Conservation (phyloP, 2,888 invertebrate species). For the Pollenia angustigena region DNA sequence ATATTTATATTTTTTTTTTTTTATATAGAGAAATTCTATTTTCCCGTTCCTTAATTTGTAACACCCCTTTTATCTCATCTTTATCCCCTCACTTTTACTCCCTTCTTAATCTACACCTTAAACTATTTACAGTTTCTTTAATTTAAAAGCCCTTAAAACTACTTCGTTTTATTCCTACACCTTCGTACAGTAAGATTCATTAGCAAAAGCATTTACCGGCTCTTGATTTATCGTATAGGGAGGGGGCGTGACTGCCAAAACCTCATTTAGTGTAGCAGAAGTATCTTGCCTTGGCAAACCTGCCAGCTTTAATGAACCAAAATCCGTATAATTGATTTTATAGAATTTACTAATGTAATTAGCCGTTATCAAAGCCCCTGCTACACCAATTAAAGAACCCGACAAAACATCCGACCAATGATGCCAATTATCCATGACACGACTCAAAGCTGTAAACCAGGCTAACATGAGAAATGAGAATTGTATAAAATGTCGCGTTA, state of each 20-base stretch:
- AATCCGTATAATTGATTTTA: constrained; percentile 30
- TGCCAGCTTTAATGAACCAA: constrained; percentile 40
- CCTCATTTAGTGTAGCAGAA: constrained; percentile 78
- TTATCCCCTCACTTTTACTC: not conserved
- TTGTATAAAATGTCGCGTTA: constrained; percentile 93
- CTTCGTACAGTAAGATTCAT: constrained; percentile 80
- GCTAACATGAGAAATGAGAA: constrained; percentile 79
- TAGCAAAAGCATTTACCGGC: constrained; percentile 53
- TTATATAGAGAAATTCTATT: not conserved
- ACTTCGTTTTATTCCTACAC: constrained; percentile 69
- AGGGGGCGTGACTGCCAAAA: constrained; percentile 77
- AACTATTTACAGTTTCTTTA: constrained; percentile 14
- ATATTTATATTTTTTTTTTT: not conserved
- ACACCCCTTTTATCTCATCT: not conserved
- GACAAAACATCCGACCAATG: constrained; percentile 81
- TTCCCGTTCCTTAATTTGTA: not conserved
- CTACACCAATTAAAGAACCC: constrained; percentile 77
- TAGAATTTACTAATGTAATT: constrained; percentile 74
- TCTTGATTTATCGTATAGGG: constrained; percentile 75
- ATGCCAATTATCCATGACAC: constrained; percentile 81
- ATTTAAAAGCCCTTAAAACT: not conserved
- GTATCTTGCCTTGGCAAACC: constrained; percentile 76
- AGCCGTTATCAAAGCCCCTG: constrained; percentile 78
- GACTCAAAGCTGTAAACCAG: constrained; percentile 80
- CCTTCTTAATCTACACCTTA: not conserved